These are phyloP conservation scores for Elegia similella DNA, from an alignment of 2,888 invertebrate genomes.

Conservation along the genomic window DNA sequence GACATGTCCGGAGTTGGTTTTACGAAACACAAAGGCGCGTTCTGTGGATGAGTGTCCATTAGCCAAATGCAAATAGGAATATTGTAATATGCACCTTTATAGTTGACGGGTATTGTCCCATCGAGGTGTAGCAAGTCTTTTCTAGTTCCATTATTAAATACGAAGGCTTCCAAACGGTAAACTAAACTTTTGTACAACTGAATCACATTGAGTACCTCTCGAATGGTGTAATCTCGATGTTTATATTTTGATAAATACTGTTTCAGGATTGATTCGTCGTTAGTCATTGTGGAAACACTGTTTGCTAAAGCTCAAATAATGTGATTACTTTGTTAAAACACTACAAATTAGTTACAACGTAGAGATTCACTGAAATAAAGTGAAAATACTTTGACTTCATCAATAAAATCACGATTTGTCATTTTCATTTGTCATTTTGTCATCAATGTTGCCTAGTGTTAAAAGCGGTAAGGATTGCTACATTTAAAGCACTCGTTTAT, in stretches of 20 bases:
- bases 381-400: background rate
- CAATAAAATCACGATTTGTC: slow-evolving; percentile 6
- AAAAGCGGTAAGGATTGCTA: too few relatives aligned
- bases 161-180: slow-evolving; percentile 80
- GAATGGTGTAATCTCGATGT: slow-evolving; percentile 67
- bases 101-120: slow-evolving; percentile 96
- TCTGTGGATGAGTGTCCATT: slow-evolving; percentile 97
- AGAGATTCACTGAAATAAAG: background rate
- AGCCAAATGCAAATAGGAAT: slow-evolving; percentile 98
- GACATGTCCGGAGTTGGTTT: slow-evolving; percentile 97
- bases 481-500: too few relatives aligned
- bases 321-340: background rate
- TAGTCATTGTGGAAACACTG: slow-evolving; percentile 53
- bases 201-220: slow-evolving; percentile 70
- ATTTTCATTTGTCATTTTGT: background rate
- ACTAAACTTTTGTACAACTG: slow-evolving; percentile 70
- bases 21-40: slow-evolving; percentile 97
- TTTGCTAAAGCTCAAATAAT: background rate
- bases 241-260: slow-evolving; percentile 71
- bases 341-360: background rate
- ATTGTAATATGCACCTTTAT: slow-evolving; percentile 94
- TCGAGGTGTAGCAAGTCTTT: slow-evolving; percentile 91
- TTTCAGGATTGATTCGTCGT: slow-evolving; percentile 66
- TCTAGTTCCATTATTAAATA: slow-evolving; percentile 92
- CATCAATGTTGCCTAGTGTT: background rate